Evolutionary conservation across 2,797 vertebrate species (phyloP).

Genomic region (Lacerta viridis): DNA sequence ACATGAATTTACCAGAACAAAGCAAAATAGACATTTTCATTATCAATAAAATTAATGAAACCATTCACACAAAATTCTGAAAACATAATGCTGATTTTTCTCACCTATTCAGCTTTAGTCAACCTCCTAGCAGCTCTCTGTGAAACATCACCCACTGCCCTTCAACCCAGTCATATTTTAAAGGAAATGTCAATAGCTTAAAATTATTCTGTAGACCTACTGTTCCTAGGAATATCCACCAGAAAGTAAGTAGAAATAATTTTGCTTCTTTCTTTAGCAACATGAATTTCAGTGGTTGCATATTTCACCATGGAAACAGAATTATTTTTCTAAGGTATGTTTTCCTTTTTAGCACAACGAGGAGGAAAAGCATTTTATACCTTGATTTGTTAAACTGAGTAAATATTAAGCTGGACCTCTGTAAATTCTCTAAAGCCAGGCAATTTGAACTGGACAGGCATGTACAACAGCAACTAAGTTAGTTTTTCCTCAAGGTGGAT

Average conservation of each 20-base stretch:
- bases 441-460: background rate
- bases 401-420: background rate
- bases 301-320: background rate
- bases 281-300: background rate
- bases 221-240: background rate
- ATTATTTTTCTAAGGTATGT: background rate
- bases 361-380: background rate
- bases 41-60: background rate
- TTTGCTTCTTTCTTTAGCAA: conserved; percentile 6
- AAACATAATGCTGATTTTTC: background rate
- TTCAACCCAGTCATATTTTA: background rate
- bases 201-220: background rate
- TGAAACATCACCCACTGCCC: background rate
- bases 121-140: background rate
- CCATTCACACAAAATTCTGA: background rate
- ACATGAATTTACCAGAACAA: background rate
- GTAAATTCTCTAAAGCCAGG: background rate
- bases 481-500: background rate
- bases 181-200: background rate
- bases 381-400: background rate
- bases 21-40: background rate
- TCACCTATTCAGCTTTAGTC: background rate
- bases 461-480: background rate
- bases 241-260: conserved; percentile 19
- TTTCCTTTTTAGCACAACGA: background rate